Evolutionary conservation across 2,888 invertebrate genomes (phyloP), one percentile per base, ranked within the genome.

Genomic region (Microchrysa polita): DNA sequence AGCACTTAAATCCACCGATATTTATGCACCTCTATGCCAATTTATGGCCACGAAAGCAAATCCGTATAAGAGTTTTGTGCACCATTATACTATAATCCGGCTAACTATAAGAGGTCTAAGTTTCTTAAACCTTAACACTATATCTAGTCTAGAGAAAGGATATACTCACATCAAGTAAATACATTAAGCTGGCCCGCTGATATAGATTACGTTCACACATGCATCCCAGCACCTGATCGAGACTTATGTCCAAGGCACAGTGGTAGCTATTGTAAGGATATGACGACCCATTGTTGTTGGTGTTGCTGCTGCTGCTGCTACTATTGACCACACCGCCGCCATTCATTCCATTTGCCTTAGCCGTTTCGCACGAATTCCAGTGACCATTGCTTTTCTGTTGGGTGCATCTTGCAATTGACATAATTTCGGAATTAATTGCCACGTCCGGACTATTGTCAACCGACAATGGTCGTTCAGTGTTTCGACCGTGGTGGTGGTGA

Each of bases 111-210:
- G 23, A 60, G 27, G 4, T 5, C 48, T 16, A 53, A 48, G 53
- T 55, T 55, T 12, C 55, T 69, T 69, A 57, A n/a, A n/a, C n/a
- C n/a, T n/a, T n/a, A n/a, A n/a, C n/a, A n/a, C n/a, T n/a, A n/a
- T n/a, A n/a, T n/a, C n/a, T 2, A 65, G 22, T 57, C 34, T 34
- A 57, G 73, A 73, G n/a, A n/a, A n/a, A n/a, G n/a, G n/a, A n/a
- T n/a, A n/a, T 79, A 88, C 88, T 88, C 82, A 89, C 88, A 79
- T 89, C 88, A 42, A 89, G 84, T 61, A 89, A 85, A 83, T 88
- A 86, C 88, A 89, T 89, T 77, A 89, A 84, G 72, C 88, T 88
- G 61, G 88, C 88, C 77, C 89, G 85, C 73, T 86, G 81, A 69
- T 85, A 80, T 44, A 87, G 85, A 80, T 88, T 87, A 73, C 85